phyloP scores from a whole-genome alignment of 2,888 invertebrate species.

The Sminthurinus aureus region DNA sequence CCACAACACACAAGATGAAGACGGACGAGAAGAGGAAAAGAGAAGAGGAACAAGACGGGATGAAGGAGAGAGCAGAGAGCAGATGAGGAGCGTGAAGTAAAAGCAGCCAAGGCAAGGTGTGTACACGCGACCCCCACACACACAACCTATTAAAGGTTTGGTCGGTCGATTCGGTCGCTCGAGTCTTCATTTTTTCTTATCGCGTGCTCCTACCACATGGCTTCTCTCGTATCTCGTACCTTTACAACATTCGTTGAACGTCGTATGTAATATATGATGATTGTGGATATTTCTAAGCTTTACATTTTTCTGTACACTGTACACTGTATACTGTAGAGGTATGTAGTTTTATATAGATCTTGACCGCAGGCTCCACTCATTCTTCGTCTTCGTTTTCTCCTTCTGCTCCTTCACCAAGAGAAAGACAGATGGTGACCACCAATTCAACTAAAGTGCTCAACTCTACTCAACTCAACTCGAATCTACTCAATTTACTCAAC shows the following conservation, averaged over 20 bases:
- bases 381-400: background rate
- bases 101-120: constrained; percentile 30
- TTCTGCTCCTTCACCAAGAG: background rate
- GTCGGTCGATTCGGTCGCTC: background rate
- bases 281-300: no score
- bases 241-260: no score
- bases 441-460: constrained; percentile 18
- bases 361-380: constrained; percentile 36
- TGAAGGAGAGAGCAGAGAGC: constrained; percentile 22
- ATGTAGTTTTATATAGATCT: constrained; percentile 9
- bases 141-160: constrained; percentile 32
- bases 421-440: constrained; percentile 34
- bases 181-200: constrained; percentile 36
- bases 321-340: background rate
- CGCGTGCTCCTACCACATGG: constrained; percentile 34
- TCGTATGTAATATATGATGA: no score
- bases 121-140: constrained; percentile 38
- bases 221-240: background rate
- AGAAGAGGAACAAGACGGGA: background rate
- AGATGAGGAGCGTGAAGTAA: constrained; percentile 37
- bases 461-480: background rate
- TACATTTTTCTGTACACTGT: background rate
- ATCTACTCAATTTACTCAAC: background rate
- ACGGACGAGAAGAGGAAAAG: background rate
- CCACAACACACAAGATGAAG: background rate